These are phyloP conservation scores for Cosmia trapezina DNA, from an alignment of 2,888 invertebrate species.

Conservation along the genomic window DNA sequence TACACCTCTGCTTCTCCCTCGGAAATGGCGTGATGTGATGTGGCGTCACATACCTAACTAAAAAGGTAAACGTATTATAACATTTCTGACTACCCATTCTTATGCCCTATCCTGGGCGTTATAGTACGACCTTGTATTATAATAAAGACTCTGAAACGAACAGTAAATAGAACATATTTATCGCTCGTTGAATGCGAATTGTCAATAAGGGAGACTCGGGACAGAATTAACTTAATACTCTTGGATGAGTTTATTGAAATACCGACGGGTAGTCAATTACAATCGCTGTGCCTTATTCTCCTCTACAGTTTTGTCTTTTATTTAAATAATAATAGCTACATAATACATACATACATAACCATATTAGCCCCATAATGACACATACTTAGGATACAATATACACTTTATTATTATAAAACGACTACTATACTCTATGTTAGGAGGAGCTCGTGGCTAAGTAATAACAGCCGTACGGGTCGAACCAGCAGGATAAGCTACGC, in stretches of 20 bases:
- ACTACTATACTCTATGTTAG: too few relatives aligned
- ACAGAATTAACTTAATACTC: conserved; percentile 44
- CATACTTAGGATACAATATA: too few relatives aligned
- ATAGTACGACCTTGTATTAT: conserved; percentile 18
- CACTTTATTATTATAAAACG: too few relatives aligned
- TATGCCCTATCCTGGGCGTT: neutral
- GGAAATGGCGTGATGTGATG: neutral
- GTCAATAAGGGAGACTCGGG: conserved; percentile 40
- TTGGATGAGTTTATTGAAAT: conserved; percentile 45
- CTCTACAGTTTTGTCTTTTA: conserved; percentile 2
- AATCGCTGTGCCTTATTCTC: conserved; percentile 11
- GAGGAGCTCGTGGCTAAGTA: too few relatives aligned
- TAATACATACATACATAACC: too few relatives aligned
- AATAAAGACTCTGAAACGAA: conserved; percentile 13
- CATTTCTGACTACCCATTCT: neutral
- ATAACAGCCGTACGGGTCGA: too few relatives aligned
- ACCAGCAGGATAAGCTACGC: too few relatives aligned
- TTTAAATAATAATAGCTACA: conserved; percentile 11
- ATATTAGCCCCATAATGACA: too few relatives aligned
- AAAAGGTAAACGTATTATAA: neutral
- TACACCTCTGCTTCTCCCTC: neutral
- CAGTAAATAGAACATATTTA: conserved; percentile 48
- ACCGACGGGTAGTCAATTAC: conserved; percentile 25
- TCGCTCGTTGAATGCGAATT: conserved; percentile 35
- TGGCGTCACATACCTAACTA: neutral